Evolutionary conservation across 2,113 vertebrate species (phyloP).

Genomic region (Ivindomyrus marchei): DNA sequence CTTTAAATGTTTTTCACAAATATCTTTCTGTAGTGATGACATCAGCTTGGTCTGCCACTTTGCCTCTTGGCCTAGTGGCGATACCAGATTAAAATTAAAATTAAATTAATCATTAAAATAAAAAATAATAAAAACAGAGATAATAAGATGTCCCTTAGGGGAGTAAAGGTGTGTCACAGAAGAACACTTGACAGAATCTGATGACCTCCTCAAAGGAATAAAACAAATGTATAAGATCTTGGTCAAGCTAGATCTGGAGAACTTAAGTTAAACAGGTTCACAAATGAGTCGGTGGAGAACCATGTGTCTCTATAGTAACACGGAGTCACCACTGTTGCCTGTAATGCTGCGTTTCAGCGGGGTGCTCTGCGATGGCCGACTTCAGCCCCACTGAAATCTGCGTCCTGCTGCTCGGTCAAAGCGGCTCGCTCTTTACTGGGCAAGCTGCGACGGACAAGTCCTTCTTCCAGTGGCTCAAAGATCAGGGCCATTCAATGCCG

Average conservation of each 20-base stretch:
- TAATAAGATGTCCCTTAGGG: background rate
- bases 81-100: background rate
- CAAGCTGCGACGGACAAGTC: background rate
- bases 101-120: background rate
- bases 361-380: background rate
- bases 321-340: background rate
- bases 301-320: background rate
- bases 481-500: background rate
- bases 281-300: background rate
- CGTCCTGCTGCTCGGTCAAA: background rate
- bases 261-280: background rate
- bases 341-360: background rate
- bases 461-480: background rate
- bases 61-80: background rate
- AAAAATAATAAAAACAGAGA: background rate
- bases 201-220: background rate
- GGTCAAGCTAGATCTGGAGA: background rate
- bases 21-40: constrained; percentile 7
- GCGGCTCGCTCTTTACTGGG: background rate
- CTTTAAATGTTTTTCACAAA: background rate
- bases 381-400: background rate
- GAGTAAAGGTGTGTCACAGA: background rate
- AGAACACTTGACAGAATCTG: background rate
- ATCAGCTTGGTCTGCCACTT: background rate
- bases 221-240: background rate